Percentiles rank a stretch among this genome's conserved stretches.
Evolutionary conservation across 2,797 vertebrate species (phyloP).

Genomic region (Chelon labrosus): DNA sequence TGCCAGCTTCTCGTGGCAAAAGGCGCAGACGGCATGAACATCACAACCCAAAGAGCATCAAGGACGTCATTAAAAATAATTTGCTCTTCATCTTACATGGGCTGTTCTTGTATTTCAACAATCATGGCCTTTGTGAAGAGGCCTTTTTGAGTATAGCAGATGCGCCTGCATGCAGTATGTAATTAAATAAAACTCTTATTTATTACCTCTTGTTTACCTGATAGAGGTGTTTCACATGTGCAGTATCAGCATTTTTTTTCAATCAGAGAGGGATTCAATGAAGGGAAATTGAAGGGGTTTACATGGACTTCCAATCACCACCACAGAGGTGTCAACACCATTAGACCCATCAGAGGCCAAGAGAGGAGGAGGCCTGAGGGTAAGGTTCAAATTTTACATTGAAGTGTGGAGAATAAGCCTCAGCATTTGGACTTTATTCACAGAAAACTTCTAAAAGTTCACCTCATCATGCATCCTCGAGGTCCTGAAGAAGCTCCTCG

Average conservation of each 20-base stretch:
- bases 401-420: not conserved
- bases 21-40: slow-evolving; percentile 3
- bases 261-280: too few species aligned
- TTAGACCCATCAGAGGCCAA: too few species aligned
- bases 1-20: slow-evolving; percentile 24
- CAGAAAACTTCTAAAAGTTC: not conserved
- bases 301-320: too few species aligned
- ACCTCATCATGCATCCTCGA: not conserved
- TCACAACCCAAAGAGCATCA: slow-evolving; percentile 22
- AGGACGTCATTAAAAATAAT: slow-evolving; percentile 33
- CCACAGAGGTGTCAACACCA: too few species aligned
- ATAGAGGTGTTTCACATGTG: not conserved
- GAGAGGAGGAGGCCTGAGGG: too few species aligned
- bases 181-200: not conserved
- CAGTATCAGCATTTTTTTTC: not conserved
- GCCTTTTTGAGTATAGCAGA: slow-evolving; percentile 1
- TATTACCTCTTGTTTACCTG: not conserved
- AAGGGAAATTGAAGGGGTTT: too few species aligned
- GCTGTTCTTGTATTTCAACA: slow-evolving; percentile 3
- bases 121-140: not conserved
- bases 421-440: not conserved
- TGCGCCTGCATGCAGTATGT: not conserved
- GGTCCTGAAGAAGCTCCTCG: not conserved
- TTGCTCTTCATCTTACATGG: slow-evolving; percentile 15
- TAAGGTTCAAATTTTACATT: not conserved